phyloP scores from a whole-genome alignment of 2,888 invertebrate species.

The Leucoma salicis region DNA sequence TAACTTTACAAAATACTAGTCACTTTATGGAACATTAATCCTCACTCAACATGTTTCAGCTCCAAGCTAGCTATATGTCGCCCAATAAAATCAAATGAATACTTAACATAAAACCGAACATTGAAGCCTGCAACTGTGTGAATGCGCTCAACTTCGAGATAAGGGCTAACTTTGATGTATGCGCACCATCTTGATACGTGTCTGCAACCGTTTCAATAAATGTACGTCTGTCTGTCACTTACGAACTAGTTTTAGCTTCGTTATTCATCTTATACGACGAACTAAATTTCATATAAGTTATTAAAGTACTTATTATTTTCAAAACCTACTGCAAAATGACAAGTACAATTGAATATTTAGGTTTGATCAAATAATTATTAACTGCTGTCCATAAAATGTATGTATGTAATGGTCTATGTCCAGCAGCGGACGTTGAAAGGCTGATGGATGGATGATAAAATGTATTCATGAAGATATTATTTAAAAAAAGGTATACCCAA shows the following conservation, averaged over 20 bases:
- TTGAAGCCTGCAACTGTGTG: constrained; percentile 36
- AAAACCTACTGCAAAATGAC: too few species aligned
- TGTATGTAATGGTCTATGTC: too few species aligned
- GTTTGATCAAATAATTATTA: not conserved
- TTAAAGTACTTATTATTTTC: too few species aligned
- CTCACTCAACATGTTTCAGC: not conserved
- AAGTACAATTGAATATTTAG: too few species aligned
- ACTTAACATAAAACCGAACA: constrained; percentile 30
- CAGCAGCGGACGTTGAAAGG: too few species aligned
- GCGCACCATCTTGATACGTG: constrained; percentile 58
- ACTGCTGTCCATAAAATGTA: too few species aligned
- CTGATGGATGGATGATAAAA: too few species aligned
- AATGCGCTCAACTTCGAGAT: constrained; percentile 47
- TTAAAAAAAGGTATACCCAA: too few species aligned
- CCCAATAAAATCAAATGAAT: constrained; percentile 20
- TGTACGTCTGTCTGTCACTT: constrained; percentile 38
- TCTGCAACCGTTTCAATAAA: constrained; percentile 52
- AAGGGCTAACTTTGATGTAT: constrained; percentile 67
- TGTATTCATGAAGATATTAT: too few species aligned
- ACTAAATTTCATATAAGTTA: not conserved
- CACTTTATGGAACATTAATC: too few species aligned
- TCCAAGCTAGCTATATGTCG: constrained; percentile 1
- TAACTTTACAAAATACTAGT: not conserved
- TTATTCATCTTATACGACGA: constrained; percentile 4
- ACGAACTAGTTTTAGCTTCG: constrained; percentile 32